Evolutionary conservation across 2,113 vertebrate genomes (phyloP).

Genomic region (Dolichallabes microphthalmus): DNA sequence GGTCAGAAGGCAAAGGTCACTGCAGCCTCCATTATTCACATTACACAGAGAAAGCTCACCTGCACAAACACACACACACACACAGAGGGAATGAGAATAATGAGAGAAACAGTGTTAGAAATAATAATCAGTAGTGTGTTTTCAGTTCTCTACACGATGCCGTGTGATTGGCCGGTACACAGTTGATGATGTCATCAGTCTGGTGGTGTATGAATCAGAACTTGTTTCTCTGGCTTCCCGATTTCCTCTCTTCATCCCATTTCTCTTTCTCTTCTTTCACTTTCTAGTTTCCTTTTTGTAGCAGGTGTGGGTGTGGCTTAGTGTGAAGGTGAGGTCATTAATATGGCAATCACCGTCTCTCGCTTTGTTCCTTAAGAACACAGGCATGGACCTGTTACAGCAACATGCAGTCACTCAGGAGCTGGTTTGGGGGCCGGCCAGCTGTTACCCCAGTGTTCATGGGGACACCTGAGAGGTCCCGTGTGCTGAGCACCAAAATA

Average conservation of each 20-base stretch:
- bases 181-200: not conserved
- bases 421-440: too few relatives aligned
- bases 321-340: not conserved
- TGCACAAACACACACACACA: constrained; percentile 51
- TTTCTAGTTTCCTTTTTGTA: not conserved
- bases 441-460: too few relatives aligned
- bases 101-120: not conserved
- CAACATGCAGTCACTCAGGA: too few relatives aligned
- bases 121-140: not conserved
- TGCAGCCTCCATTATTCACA: constrained; percentile 81
- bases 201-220: not conserved
- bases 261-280: not conserved
- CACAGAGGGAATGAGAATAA: not conserved
- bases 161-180: not conserved
- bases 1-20: constrained; percentile 84
- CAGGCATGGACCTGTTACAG: too few relatives aligned
- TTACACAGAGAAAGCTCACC: constrained; percentile 84
- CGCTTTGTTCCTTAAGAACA: too few relatives aligned
- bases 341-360: not conserved
- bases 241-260: not conserved
- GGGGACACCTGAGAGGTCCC: too few relatives aligned
- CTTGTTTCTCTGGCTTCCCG: too few relatives aligned
- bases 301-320: not conserved
- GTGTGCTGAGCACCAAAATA: too few relatives aligned
- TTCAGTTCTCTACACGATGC: not conserved